Conservation (phyloP, 2,888 invertebrate species). For the Trichopria drosophilae region DNA sequence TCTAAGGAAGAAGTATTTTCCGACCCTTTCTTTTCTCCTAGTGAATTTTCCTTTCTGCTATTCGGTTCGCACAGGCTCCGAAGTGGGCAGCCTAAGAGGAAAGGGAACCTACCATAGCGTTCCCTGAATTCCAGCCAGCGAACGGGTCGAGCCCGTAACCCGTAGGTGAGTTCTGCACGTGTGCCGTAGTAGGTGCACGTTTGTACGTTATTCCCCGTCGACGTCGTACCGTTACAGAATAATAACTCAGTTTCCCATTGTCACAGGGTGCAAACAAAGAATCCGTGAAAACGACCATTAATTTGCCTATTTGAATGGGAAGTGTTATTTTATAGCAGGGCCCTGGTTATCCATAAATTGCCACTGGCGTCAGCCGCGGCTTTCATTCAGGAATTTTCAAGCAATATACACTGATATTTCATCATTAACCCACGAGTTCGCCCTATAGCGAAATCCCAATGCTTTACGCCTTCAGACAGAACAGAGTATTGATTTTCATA, state of each 20-base stretch:
- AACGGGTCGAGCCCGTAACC: too few relatives aligned
- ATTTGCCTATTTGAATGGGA: slow-evolving; percentile 53
- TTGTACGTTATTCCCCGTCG: too few relatives aligned
- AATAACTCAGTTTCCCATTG: slow-evolving; percentile 44
- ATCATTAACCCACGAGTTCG: slow-evolving; percentile 15
- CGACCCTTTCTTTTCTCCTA: too few relatives aligned
- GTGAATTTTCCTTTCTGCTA: too few relatives aligned
- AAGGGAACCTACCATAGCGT: slow-evolving; percentile 1
- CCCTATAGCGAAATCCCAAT: too few relatives aligned
- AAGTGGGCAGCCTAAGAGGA: not conserved
- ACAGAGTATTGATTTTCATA: too few relatives aligned
- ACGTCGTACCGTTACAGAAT: too few relatives aligned
- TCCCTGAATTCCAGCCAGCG: slow-evolving; percentile 17
- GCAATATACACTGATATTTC: slow-evolving; percentile 13
- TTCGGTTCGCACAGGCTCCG: not conserved
- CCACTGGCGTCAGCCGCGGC: not conserved
- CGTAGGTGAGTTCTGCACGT: too few relatives aligned
- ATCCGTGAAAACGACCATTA: slow-evolving; percentile 53
- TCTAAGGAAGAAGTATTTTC: too few relatives aligned
- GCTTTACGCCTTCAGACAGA: too few relatives aligned
- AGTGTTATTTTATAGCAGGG: slow-evolving; percentile 55
- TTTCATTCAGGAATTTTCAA: not conserved
- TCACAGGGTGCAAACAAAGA: slow-evolving; percentile 47
- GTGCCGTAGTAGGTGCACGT: too few relatives aligned
- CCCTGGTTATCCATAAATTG: slow-evolving; percentile 21